phyloP scores from a whole-genome alignment of 2,797 vertebrate species.

The Echiichthys vipera region DNA sequence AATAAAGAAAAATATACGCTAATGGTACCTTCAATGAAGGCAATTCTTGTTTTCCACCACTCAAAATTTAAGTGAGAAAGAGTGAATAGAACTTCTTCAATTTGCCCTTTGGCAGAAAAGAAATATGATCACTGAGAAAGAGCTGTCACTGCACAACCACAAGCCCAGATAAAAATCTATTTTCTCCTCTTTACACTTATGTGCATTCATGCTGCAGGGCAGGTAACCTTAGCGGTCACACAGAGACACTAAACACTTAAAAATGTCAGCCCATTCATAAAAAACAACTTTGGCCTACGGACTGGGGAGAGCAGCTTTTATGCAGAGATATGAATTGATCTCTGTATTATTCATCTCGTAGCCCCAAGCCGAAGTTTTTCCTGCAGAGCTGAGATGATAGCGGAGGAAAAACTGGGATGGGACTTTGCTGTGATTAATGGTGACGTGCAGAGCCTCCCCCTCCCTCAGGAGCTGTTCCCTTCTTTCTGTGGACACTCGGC shows the following conservation, averaged over 20 bases:
- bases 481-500: background rate
- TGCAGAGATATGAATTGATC: background rate
- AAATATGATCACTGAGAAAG: background rate
- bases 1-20: background rate
- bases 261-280: background rate
- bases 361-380: slow-evolving; percentile 33
- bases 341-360: slow-evolving; percentile 16
- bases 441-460: slow-evolving; percentile 7
- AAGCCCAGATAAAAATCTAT: background rate
- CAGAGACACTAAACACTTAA: background rate
- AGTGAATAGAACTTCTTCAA: background rate
- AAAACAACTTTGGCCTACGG: background rate
- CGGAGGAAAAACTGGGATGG: background rate
- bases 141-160: background rate
- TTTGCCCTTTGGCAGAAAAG: background rate
- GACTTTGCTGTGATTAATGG: slow-evolving; percentile 50
- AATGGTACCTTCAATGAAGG: background rate
- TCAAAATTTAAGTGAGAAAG: background rate
- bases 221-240: background rate
- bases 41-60: background rate
- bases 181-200: background rate
- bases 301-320: rapidly evolving
- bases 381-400: slow-evolving; percentile 42
- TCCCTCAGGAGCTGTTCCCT: slow-evolving; percentile 1
- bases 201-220: background rate